Percentiles rank a stretch among this genome's conserved stretches.
Evolutionary conservation across 2,888 invertebrate genomes (phyloP).

Genomic region (Pseudococcus jackbeardsleyi): DNA sequence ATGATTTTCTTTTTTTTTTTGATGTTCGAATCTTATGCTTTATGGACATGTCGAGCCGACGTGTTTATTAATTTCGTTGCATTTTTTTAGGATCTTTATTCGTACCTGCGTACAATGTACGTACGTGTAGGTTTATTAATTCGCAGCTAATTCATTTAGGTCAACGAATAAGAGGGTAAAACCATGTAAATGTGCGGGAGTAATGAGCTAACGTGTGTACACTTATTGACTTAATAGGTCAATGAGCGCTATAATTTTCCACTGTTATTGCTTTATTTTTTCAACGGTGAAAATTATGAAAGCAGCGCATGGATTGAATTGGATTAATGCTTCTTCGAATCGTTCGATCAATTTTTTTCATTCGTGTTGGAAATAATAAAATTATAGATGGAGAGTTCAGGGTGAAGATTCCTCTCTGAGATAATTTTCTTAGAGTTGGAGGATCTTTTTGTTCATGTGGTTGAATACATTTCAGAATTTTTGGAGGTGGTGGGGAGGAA

Average conservation of each 20-base stretch:
- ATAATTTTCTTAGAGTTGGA: too few species aligned
- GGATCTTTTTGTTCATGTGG: too few species aligned
- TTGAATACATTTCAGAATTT: too few species aligned
- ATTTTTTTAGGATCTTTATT: background rate
- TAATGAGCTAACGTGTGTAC: slow-evolving; percentile 54
- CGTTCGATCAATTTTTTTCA: background rate
- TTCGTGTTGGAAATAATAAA: too few species aligned
- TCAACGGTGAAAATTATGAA: slow-evolving; percentile 43
- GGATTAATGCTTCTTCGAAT: slow-evolving; percentile 8
- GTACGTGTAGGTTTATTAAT: slow-evolving; percentile 13
- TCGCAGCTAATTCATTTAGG: slow-evolving; percentile 39
- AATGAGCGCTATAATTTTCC: slow-evolving; percentile 53
- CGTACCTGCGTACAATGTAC: background rate
- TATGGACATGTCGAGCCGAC: too few species aligned
- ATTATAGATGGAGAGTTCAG: too few species aligned
- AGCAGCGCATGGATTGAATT: background rate
- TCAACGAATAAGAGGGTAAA: slow-evolving; percentile 20
- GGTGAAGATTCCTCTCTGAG: too few species aligned
- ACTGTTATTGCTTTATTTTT: slow-evolving; percentile 48
- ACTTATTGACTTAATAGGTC: slow-evolving; percentile 56
- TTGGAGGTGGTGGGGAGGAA: too few species aligned
- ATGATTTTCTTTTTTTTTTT: background rate
- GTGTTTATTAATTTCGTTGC: background rate
- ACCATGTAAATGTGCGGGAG: slow-evolving; percentile 18
- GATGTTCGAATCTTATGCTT: background rate